These are phyloP conservation scores for Pseudomyrmex dendroicus DNA, from an alignment of 1,140 invertebrate species.

Conservation along the genomic window DNA sequence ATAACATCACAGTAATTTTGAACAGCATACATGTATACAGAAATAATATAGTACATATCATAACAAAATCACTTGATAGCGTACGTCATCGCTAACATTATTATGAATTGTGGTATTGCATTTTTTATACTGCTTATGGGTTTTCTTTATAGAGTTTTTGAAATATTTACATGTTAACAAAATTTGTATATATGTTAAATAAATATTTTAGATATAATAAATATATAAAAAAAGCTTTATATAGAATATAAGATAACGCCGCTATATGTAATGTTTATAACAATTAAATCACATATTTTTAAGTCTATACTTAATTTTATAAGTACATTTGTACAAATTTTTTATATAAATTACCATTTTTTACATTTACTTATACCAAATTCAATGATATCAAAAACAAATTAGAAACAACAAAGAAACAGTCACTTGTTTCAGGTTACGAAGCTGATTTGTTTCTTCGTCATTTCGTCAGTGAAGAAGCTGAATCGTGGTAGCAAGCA, in stretches of 20 bases:
- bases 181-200: no score
- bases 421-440: slow-evolving; percentile 47
- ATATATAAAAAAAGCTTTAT: no score
- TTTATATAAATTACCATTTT: neutral
- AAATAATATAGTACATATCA: neutral
- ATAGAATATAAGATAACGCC: no score
- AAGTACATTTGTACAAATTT: neutral
- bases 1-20: slow-evolving; percentile 44
- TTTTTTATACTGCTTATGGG: no score
- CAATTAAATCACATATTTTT: no score
- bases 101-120: no score
- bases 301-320: neutral
- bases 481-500: slow-evolving; percentile 41
- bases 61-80: neutral
- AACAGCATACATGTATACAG: neutral
- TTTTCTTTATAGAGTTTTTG: no score
- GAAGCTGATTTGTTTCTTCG: slow-evolving; percentile 19
- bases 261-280: no score
- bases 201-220: no score
- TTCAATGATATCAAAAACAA: slow-evolving; percentile 6
- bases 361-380: neutral
- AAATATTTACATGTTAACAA: no score
- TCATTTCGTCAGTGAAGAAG: slow-evolving; percentile 40
- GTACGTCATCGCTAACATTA: no score
- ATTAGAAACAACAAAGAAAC: neutral